Evolutionary conservation across 2,888 invertebrate genomes (phyloP).

Genomic region (Uropetala carovei): DNA sequence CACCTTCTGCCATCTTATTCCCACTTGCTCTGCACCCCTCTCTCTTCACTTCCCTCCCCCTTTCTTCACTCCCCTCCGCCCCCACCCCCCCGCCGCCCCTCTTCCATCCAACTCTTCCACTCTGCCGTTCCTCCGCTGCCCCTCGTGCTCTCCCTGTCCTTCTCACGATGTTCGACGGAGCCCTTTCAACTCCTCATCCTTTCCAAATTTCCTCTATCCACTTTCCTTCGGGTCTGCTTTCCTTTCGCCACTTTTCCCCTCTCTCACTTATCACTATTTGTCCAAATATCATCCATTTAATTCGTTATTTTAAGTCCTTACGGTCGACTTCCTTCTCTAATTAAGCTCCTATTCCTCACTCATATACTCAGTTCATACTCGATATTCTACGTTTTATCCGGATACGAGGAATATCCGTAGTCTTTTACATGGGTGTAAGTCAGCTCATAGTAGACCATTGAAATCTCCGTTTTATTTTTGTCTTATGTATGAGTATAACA

Average conservation of each 20-base stretch:
- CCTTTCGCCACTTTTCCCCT: background rate
- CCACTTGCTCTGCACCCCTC: background rate
- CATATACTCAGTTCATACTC: no score
- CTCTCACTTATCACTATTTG: background rate
- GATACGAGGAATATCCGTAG: no score
- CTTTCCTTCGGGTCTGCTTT: background rate
- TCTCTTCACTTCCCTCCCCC: background rate
- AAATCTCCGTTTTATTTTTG: no score
- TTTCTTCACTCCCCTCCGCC: background rate
- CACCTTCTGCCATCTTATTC: constrained; percentile 13
- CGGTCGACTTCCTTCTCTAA: no score
- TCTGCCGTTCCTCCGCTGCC: background rate
- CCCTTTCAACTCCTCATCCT: background rate
- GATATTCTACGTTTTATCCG: no score
- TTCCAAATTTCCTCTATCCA: no score
- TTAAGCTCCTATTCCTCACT: no score
- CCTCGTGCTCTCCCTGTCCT: background rate
- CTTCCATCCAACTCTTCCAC: background rate
- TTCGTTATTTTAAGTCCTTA: no score
- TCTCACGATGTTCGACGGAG: background rate
- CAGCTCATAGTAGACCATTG: no score
- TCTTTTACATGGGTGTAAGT: no score
- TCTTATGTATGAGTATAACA: no score
- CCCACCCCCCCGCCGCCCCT: background rate
- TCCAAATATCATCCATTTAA: background rate